Base-by-base conservation (phyloP, 2,113 vertebrate species). In the Xiphophorus maculatus region DNA sequence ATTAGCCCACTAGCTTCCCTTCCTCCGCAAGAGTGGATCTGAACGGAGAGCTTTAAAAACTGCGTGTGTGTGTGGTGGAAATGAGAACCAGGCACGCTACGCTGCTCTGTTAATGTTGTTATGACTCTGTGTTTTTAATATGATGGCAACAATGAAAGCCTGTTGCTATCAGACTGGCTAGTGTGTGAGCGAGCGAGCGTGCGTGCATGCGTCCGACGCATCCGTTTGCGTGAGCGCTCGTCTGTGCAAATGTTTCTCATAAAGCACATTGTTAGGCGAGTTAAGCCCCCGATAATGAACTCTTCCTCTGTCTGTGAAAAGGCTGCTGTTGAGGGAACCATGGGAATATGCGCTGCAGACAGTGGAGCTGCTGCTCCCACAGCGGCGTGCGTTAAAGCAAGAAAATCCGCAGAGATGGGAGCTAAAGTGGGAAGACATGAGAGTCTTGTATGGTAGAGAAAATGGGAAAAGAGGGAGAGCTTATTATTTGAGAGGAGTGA, bases 21-120 rank as follows among this genome's bases (percentile, higher is more conserved):
- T 35, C 82, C 90, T 82, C 81, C 51, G 76, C 87, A 84, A 84
- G 65, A 83, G 73, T 83, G 83, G 85, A 90, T 91, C 82, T 80
- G 88, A 81, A 92, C 82, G 63, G 73, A 80, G 72, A 58, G 58
- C 74, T 77, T 72, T 79, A 80, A 86, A 28, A 58, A 87, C 80
- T 86, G 86, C 73, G 74, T 40, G 79, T 69, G 82, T 65, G 79
- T 76, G 76, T 76, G 80, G 73, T 83, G 82, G 87, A 94, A 94
- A 95, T 94, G 92, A 94, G 91, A 94, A 94, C 84, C 94, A 95
- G 93, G 90, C 93, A 76, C 19, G 71, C 80, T 25, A 54, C 71
- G 62, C 83, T 72, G 81, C 89, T 87, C 91, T 76, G 90, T 81
- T 93, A 93, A 93, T 88, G 88, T 80, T 74, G 76, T 91, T 93